Base-by-base conservation (phyloP, 2,797 vertebrate genomes). In the Pseudochirops corinnae region DNA sequence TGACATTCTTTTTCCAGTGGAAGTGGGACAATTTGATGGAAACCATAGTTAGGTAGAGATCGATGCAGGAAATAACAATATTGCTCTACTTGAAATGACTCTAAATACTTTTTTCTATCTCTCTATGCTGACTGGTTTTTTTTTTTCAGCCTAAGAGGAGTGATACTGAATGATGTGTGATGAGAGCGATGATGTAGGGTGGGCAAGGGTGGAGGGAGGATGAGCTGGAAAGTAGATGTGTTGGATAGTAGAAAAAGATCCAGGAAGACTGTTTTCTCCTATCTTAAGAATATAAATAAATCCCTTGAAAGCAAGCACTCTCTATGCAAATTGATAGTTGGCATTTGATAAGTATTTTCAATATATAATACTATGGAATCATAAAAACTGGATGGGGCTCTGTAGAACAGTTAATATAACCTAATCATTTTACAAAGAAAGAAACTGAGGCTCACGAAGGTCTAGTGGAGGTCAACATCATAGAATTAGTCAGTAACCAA, bases 241-340 rank as follows among this genome's bases (percentile, higher is more conserved):
- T 90, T 56, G 28, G 55, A 18, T 7, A 67, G 21, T 91, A 91
- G 56, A 97, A 95, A 97, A 93, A 82, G n/a, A 90, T 60, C 1
- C 9, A 52, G 18, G 33, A 82, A 90, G 55, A 57, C 24, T 3
- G 24, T 93, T 52, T 33, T 29, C 12, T 94, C 9, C 55, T 1
- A 14, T 6, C 39, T 33, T 39, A 24, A 96, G 93, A 93, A 62
- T 10, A 90, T 18, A 92, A 93, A 90, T 18, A 92, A 93, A 94
- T 31, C 55, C 50, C 18, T 50, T 90, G 24, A 92, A 21, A 18
- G 56, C 46, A 58, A 10, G 28, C 50, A 93, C 0, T 1, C 12
- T 29, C 31, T 33, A 0, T 1, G 33, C 90, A 46, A 87, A 87
- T 39, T 39, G 33, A 82, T 21, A 46, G 14, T 21, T 33, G n/a